Base-by-base conservation (phyloP, 2,888 invertebrate species). In the Dicycla oo region DNA sequence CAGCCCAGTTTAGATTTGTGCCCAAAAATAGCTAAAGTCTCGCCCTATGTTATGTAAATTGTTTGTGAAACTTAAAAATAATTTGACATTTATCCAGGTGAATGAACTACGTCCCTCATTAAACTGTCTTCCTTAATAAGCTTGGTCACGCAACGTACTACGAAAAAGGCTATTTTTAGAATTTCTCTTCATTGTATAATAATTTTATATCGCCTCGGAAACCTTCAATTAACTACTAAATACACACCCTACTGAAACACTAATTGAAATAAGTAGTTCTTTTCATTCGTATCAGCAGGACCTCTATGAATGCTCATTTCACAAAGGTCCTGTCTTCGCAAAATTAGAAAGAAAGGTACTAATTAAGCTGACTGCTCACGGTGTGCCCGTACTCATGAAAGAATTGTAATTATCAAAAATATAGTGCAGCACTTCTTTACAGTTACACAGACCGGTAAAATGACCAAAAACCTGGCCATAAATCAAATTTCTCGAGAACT, bases 61-160 rank as follows among this genome's bases (percentile, higher is more conserved):
- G 10, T 68, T 40, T 13, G 7, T 34, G 11, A 11, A 30, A 26
- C 30, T 45, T 53, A 34, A 20, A 73, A n/a, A 38, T 15, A 26
- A 2, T 43, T 34, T 56, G 18, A 43, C 18, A n/a, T 34, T 73
- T 56, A 76, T 69, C 23, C 43, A 26, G 26, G 26, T 34, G 18
- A 69, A 69, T 69, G 18, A 73, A 26, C 47, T 15, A 23, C 15
- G 47, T 40, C 10, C 23, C 30, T 26, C 18, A 56, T 56, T 73
- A 47, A 69, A 43, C 10, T 56, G 34, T 76, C 56, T 69, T 34
- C 23, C 18, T 34, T 69, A 69, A 56, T 57, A 15, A 3, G 26
- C 47, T 34, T 13, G 13, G 56, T 77, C 73, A 56, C 56, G 77
- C 56, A 77, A 69, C 26, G 7, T 49, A 26, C 30, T 43, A 73